phyloP scores from a whole-genome alignment of 2,888 invertebrate species.

The Aspidiotus rigidus region DNA sequence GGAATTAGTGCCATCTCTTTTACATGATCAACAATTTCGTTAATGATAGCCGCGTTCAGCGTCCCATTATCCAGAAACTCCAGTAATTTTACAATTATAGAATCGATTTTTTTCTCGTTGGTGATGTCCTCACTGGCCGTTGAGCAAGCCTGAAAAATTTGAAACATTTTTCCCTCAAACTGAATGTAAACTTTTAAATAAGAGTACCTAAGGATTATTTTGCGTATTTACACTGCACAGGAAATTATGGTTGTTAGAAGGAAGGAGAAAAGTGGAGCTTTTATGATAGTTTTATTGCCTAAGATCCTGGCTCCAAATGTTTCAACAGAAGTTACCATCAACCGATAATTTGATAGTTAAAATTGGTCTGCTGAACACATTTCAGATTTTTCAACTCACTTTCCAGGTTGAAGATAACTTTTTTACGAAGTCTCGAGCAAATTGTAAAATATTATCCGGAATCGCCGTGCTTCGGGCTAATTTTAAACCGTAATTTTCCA shows the following conservation, averaged over 20 bases:
- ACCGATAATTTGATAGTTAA: no score
- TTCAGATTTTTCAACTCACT: neutral
- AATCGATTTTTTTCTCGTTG: slow-evolving; percentile 17
- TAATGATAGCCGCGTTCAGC: neutral
- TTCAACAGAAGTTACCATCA: no score
- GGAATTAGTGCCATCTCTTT: neutral
- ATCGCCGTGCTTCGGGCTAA: slow-evolving; percentile 55
- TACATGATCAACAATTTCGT: slow-evolving; percentile 6
- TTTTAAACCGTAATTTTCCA: slow-evolving; percentile 57
- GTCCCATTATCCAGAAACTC: neutral
- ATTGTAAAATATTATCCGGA: slow-evolving; percentile 49
- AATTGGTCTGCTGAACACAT: neutral
- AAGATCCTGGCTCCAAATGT: no score
- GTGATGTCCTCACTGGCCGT: neutral
- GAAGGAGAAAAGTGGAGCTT: neutral
- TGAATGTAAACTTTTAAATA: no score
- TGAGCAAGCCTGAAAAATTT: slow-evolving; percentile 5
- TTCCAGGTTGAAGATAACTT: slow-evolving; percentile 17
- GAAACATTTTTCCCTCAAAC: neutral
- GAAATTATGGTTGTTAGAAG: no score
- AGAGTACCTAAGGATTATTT: neutral
- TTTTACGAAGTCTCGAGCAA: slow-evolving; percentile 29
- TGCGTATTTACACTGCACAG: no score
- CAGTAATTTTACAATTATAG: slow-evolving; percentile 9
- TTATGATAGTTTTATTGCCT: no score